A percentile compares a stretch with the other conserved stretches of the same genome.
phyloP scores from a whole-genome alignment of 2,888 invertebrate species.

The Ormia ochracea region DNA sequence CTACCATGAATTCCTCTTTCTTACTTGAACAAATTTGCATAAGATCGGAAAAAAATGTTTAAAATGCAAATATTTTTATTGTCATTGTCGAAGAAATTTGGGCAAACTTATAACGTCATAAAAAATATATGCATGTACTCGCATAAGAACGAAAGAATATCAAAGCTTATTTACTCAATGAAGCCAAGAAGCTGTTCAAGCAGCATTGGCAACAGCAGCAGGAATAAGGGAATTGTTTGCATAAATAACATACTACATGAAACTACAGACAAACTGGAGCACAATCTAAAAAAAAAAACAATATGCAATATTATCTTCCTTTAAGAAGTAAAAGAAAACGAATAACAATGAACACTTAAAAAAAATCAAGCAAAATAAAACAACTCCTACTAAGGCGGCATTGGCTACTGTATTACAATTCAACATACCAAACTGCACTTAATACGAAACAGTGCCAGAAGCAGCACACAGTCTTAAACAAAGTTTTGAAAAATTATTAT shows the following conservation, averaged over 20 bases:
- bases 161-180: constrained; percentile 53
- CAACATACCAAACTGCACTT: neutral
- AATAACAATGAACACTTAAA: neutral
- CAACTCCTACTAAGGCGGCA: constrained; percentile 57
- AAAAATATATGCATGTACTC: constrained; percentile 5
- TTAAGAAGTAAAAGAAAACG: neutral
- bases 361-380: constrained; percentile 24
- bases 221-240: constrained; percentile 50
- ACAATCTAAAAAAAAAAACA: constrained; percentile 38
- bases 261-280: constrained; percentile 64
- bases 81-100: constrained; percentile 70
- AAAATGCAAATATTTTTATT: constrained; percentile 77
- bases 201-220: constrained; percentile 4
- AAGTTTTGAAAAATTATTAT: constrained; percentile 65
- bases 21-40: constrained; percentile 68
- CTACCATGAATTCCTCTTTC: neutral
- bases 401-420: constrained; percentile 57
- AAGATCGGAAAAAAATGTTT: constrained; percentile 68
- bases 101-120: constrained; percentile 44
- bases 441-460: neutral
- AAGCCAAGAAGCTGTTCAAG: constrained; percentile 13
- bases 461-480: constrained; percentile 35
- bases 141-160: constrained; percentile 16
- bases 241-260: constrained; percentile 60
- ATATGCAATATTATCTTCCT: constrained; percentile 57